Percentiles rank a stretch among this genome's conserved stretches.
Evolutionary conservation across 2,113 vertebrate species (phyloP).

Genomic region (Castor canadensis): DNA sequence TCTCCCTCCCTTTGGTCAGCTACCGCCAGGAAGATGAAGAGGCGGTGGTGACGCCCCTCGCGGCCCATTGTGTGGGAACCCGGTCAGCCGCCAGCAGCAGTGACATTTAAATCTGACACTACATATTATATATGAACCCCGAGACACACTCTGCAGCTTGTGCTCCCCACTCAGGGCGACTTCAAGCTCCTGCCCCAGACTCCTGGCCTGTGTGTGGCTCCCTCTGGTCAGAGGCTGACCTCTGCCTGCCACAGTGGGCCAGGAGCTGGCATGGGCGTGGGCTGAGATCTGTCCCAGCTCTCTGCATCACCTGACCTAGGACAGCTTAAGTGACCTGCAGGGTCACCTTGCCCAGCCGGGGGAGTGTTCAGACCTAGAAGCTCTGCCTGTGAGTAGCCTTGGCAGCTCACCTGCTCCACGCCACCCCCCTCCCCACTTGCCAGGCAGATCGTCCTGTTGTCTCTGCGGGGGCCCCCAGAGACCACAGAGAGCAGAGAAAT

Average conservation of each 20-base stretch:
- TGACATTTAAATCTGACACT: conserved; percentile 76
- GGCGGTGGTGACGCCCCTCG: conserved; percentile 47
- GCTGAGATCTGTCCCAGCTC: not conserved
- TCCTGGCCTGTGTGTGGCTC: not conserved
- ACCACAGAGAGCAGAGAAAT: not conserved
- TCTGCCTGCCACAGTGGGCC: not conserved
- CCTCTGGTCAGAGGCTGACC: not conserved
- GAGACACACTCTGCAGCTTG: not conserved
- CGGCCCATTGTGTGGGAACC: conserved; percentile 66
- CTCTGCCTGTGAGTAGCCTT: not conserved
- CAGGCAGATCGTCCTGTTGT: not conserved
- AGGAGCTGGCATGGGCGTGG: not conserved
- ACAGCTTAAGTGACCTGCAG: not conserved
- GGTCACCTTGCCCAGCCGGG: not conserved
- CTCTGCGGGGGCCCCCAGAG: not conserved
- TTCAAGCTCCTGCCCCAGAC: not conserved
- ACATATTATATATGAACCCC: conserved; percentile 46
- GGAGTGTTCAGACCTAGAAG: not conserved
- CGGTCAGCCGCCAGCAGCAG: conserved; percentile 61
- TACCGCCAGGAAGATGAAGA: conserved; percentile 75
- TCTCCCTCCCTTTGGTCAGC: conserved; percentile 74
- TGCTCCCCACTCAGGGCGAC: not conserved
- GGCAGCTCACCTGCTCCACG: not conserved
- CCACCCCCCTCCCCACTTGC: too few species aligned
- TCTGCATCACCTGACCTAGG: not conserved